phyloP scores from a whole-genome alignment of 2,113 vertebrate species.

The Aptenodytes patagonicus region DNA sequence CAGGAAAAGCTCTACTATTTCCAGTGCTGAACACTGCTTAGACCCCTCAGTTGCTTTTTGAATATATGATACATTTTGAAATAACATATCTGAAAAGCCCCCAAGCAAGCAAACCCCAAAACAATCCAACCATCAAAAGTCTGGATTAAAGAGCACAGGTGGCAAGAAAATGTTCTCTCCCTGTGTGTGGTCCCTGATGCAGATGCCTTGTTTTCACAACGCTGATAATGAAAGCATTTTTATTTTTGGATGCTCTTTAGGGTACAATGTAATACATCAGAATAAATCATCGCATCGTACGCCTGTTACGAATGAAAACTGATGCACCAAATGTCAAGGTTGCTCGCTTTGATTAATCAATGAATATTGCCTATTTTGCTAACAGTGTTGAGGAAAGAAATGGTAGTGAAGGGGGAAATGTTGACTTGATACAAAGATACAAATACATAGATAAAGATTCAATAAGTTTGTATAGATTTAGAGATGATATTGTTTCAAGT shows the following conservation, averaged over 20 bases:
- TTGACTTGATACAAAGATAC: not conserved
- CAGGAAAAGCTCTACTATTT: not conserved
- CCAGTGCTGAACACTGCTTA: not conserved
- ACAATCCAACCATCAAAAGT: not conserved
- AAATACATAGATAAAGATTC: not conserved
- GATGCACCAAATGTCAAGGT: not conserved
- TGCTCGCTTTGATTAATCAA: not conserved
- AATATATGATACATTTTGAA: not conserved
- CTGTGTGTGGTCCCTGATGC: not conserved
- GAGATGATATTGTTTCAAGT: not conserved
- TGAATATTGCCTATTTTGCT: not conserved
- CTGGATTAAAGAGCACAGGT: conserved; percentile 5
- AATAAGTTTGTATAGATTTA: not conserved
- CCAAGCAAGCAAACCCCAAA: not conserved
- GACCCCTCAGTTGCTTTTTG: not conserved
- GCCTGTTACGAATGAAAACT: not conserved
- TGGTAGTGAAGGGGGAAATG: not conserved
- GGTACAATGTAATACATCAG: not conserved
- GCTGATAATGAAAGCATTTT: not conserved
- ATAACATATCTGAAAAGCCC: not conserved
- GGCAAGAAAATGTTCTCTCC: not conserved
- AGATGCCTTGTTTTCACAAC: conserved; percentile 1
- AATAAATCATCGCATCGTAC: not conserved
- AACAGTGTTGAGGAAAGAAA: not conserved
- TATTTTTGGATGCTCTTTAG: conserved; percentile 7